Base-by-base conservation (phyloP, 2,113 vertebrate genomes). In the Podocnemis expansa region DNA sequence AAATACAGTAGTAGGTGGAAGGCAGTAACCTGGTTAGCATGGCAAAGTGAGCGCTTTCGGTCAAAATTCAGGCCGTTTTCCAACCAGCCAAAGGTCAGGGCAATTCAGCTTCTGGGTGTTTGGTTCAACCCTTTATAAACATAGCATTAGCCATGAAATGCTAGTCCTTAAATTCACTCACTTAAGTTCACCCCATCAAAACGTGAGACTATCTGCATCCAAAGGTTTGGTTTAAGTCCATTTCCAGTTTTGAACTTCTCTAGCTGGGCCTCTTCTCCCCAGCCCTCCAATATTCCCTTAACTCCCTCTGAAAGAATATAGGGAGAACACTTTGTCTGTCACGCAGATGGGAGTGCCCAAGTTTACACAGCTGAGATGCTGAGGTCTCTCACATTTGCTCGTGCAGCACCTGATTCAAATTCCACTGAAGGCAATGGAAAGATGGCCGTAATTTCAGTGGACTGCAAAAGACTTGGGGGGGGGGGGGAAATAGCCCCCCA, bases 1-100 rank as follows among this genome's bases (percentile, higher is more conserved):
- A 3, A n/a, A 31, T n/a, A n/a, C 73, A 55, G 41, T 1, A 76
- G 8, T 19, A 0, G 0, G 52, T 60, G 22, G 34, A 70, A 43
- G 6, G 5, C 47, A 78, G 78, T 12, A 34, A 41, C 54, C 54
- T 56, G 13, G 58, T 85, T 63, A 75, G 58, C 41, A 27, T 2
- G 21, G 70, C 17, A 58, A 78, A 47, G 58, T 41, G 6, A 60
- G 56, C 29, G 22, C 47, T 34, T 6, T 3, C 3, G 47, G 51
- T 51, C 25, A 27, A 10, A 0, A 0, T 67, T 60, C 2, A 21
- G 52, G 70, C 27, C 10, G 31, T 25, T 52, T 58, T 58, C 24
- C 14, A 29, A 22, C 25, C 25, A 29, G 29, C 13, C 34, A 87
- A 55, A 80, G 25, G 2, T 31, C 25, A 21, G 84, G 14, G 25